Evolutionary conservation across 2,113 vertebrate genomes (phyloP), one percentile per base, ranked within the genome.

Genomic region (Lonchura striata): DNA sequence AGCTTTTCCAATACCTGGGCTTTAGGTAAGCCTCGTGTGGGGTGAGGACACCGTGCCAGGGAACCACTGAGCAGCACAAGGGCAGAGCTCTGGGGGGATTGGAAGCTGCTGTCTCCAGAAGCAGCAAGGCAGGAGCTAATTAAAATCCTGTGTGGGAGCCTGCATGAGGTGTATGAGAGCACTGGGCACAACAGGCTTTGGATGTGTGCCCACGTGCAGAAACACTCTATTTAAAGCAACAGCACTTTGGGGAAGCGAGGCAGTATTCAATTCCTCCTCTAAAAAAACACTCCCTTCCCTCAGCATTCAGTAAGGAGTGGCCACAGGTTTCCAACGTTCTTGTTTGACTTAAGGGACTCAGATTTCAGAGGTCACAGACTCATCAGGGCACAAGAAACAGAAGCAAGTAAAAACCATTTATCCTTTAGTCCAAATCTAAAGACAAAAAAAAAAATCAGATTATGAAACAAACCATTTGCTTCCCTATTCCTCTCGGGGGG

Each of bases 91-190:
- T 4, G 15, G 84, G 47, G 16, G 75, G 57, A 92, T 6, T 90
- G 88, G 63, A 85, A 83, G 88, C 76, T 11, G 22, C 42, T 86
- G 82, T 35, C 93, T 95, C 71, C 76, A 93, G 88, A 90, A 90
- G 44, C 79, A 95, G 90, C 88, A 88, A 94, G 90, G 93, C 90
- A 86, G 79, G 93, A 96, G 95, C 88, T 96, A 96, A 94, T 95
- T 95, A 95, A 95, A 97, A 84, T 84, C 52, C 56, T 93, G 93
- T 81, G 95, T 96, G 93, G 94, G 94, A 95, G 92, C 90, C 90
- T 88, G 64, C 68, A 65, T 90, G 95, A 95, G 96, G 90, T 97
- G 85, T 82, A 94, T 33, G 30, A 89, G 91, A 92, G 82, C 11
- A 27, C 92, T 90, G 93, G 93, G 95, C 93, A 95, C 93, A 92